These are phyloP conservation scores for Pithys albifrons DNA, from an alignment of 2,113 vertebrate genomes.

Conservation along the genomic window DNA sequence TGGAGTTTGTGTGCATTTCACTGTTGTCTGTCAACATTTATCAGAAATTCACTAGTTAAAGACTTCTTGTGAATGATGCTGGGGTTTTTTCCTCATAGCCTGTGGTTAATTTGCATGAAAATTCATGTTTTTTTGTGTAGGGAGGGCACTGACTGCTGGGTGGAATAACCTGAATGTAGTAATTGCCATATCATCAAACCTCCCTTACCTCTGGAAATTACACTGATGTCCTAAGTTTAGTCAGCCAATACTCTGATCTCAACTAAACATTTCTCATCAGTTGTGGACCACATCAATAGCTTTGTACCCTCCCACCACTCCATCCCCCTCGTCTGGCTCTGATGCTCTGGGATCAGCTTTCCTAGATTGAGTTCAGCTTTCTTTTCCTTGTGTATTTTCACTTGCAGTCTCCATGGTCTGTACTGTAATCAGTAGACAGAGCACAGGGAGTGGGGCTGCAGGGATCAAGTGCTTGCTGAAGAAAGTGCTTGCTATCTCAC, in stretches of 20 bases:
- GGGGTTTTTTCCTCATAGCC: background rate
- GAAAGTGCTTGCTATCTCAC: background rate
- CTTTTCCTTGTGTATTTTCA: background rate
- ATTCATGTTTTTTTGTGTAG: rapidly evolving
- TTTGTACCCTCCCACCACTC: rapidly evolving
- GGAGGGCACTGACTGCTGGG: background rate
- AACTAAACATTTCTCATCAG: background rate
- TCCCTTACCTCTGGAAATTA: background rate
- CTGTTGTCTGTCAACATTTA: background rate
- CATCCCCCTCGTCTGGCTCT: background rate
- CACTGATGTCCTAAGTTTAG: background rate
- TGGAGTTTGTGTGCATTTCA: background rate
- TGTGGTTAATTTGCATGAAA: background rate
- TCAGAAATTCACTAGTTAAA: background rate
- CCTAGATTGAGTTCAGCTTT: background rate
- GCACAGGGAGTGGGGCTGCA: background rate
- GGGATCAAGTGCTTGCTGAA: background rate
- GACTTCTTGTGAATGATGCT: background rate
- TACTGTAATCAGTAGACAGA: background rate
- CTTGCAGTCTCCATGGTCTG: background rate
- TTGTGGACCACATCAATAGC: background rate
- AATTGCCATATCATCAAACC: background rate
- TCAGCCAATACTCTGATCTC: background rate
- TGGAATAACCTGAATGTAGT: background rate
- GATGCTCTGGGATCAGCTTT: background rate